These are phyloP conservation scores for Linurgus olivaceus DNA, from an alignment of 2,797 vertebrate genomes.

Conservation along the genomic window DNA sequence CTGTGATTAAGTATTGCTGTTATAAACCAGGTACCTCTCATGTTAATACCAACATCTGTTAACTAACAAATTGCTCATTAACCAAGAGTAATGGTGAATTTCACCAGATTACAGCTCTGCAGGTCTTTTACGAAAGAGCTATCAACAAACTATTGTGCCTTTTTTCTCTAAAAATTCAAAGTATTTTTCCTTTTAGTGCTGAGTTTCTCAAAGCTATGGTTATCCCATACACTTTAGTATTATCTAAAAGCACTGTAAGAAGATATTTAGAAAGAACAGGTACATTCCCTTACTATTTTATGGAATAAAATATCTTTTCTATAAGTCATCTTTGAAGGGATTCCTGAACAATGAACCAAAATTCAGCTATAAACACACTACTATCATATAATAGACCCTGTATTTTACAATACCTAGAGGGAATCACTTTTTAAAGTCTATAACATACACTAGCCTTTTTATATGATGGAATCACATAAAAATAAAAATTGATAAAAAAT, in stretches of 20 bases:
- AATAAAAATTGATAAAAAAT: constrained; percentile 78
- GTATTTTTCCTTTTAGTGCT: constrained; percentile 37
- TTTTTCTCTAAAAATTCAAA: constrained; percentile 14
- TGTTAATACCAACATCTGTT: constrained; percentile 70
- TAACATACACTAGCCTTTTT: constrained; percentile 60
- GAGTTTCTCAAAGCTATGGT: constrained; percentile 30
- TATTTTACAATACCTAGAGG: constrained; percentile 66
- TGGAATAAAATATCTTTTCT: constrained; percentile 41
- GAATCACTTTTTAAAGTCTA: constrained; percentile 68
- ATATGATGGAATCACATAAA: constrained; percentile 65
- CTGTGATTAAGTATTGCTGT: constrained; percentile 71
- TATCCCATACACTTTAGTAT: neutral
- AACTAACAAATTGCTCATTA: constrained; percentile 74
- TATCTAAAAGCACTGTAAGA: constrained; percentile 28
- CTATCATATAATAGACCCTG: constrained; percentile 44
- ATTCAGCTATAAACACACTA: constrained; percentile 55
- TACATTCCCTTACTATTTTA: constrained; percentile 39
- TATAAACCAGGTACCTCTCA: constrained; percentile 72
- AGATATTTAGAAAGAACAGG: constrained; percentile 19
- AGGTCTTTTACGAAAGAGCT: constrained; percentile 18
- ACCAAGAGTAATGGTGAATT: constrained; percentile 64
- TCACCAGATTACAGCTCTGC: constrained; percentile 61
- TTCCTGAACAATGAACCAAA: constrained; percentile 61
- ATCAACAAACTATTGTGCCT: constrained; percentile 7
- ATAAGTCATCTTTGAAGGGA: constrained; percentile 17